phyloP scores from a whole-genome alignment of 1,140 invertebrate species.

The Lepidostoma basale region DNA sequence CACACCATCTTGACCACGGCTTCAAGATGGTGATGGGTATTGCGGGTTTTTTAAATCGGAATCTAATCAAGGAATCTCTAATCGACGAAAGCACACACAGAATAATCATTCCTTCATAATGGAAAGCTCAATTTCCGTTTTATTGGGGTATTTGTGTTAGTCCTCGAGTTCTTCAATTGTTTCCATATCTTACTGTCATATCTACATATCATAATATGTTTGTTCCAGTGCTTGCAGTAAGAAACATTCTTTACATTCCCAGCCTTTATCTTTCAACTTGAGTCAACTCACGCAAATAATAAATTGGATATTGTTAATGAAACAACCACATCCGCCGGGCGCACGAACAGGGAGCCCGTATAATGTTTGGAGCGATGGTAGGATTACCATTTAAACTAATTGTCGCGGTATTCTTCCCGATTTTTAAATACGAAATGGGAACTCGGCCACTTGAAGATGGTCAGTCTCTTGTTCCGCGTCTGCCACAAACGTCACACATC shows the following conservation, averaged over 20 bases:
- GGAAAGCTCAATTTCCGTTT: no score
- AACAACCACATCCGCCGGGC: background rate
- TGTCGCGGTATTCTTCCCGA: background rate
- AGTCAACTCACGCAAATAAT: background rate
- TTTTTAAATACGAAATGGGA: background rate
- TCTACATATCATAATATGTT: no score
- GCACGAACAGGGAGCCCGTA: background rate
- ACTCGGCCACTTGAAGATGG: background rate
- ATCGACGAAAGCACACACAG: no score
- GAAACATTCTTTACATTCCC: background rate
- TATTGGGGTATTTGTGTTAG: no score
- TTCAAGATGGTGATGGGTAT: no score
- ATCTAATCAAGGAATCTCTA: no score
- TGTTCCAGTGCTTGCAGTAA: no score
- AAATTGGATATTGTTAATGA: background rate
- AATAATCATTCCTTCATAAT: no score
- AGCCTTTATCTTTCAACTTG: background rate
- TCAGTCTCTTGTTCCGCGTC: slow-evolving; percentile 1
- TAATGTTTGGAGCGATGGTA: background rate
- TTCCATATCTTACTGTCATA: no score
- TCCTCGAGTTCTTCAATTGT: no score
- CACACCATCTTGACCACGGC: no score
- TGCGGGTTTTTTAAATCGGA: no score
- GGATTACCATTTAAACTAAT: background rate
- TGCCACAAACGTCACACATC: background rate